Conservation (phyloP, 2,888 invertebrate species). For the Pseudeuparius sepicola region DNA sequence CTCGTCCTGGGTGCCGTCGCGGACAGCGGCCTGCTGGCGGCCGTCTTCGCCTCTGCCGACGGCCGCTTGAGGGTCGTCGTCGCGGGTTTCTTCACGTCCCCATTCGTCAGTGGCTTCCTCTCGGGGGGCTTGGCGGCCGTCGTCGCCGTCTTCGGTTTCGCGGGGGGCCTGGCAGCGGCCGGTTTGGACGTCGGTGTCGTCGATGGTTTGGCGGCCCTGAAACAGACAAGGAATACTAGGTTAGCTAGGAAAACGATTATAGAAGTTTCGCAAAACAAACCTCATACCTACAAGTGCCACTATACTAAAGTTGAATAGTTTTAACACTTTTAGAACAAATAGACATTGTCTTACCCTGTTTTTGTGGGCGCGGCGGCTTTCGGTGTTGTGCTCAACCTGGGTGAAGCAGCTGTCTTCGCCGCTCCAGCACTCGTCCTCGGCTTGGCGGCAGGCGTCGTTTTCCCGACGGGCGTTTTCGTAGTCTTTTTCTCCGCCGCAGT, state of each 20-base stretch:
- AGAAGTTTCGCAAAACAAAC: too few species aligned
- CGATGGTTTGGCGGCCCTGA: not conserved
- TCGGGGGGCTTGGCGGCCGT: slow-evolving; percentile 31
- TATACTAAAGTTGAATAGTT: too few species aligned
- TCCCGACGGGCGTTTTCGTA: slow-evolving; percentile 18
- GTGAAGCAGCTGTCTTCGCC: slow-evolving; percentile 20
- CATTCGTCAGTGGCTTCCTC: slow-evolving; percentile 47
- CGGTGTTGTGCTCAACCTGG: slow-evolving; percentile 10
- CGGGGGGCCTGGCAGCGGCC: slow-evolving; percentile 25
- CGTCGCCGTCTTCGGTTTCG: slow-evolving; percentile 23
- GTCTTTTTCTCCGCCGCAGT: slow-evolving; percentile 16
- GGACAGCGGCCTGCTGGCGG: slow-evolving; percentile 18
- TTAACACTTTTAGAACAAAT: too few species aligned
- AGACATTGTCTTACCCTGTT: slow-evolving; percentile 21
- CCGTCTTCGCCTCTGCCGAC: slow-evolving; percentile 19
- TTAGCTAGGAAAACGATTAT: too few species aligned
- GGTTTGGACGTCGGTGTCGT: slow-evolving; percentile 2
- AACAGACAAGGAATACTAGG: too few species aligned
- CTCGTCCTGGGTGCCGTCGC: slow-evolving; percentile 14
- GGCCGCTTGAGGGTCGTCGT: slow-evolving; percentile 14
- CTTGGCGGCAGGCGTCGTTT: slow-evolving; percentile 16
- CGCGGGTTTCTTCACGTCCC: slow-evolving; percentile 41
- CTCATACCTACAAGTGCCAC: too few species aligned
- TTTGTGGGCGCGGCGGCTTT: slow-evolving; percentile 18
- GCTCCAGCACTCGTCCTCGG: slow-evolving; percentile 20